These are phyloP conservation scores for Prosopocoilus inquinatus DNA, from an alignment of 2,888 invertebrate species.

Conservation along the genomic window DNA sequence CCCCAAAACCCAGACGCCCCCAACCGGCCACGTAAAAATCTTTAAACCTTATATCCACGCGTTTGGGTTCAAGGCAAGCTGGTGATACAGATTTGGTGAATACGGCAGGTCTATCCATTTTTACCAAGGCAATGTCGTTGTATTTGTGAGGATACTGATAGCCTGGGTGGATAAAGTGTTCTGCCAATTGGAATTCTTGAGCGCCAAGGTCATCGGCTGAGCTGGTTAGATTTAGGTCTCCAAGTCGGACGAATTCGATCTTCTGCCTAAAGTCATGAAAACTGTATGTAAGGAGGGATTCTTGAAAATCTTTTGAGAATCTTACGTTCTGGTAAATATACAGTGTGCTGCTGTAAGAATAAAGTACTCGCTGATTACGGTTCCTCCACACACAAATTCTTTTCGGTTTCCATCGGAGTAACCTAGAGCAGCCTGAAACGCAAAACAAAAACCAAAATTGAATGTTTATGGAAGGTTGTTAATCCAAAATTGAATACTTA, in stretches of 20 bases:
- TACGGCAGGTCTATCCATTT: conserved; percentile 43
- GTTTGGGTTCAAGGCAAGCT: conserved; percentile 46
- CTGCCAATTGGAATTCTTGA: conserved; percentile 33
- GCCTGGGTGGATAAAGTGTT: conserved; percentile 47
- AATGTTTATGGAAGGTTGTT: neutral
- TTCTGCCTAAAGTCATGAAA: neutral
- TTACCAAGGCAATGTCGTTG: conserved; percentile 55
- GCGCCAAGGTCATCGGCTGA: neutral
- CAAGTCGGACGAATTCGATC: conserved; percentile 20
- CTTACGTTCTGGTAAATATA: conserved; percentile 33
- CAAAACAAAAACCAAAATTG: neutral
- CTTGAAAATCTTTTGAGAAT: too few relatives aligned
- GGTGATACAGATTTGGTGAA: conserved; percentile 50
- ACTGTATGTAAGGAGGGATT: too few relatives aligned
- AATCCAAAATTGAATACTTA: neutral
- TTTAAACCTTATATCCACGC: neutral
- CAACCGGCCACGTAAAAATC: conserved; percentile 51
- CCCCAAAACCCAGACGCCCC: conserved; percentile 44
- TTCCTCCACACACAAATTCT: conserved; percentile 63
- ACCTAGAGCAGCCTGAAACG: conserved; percentile 39
- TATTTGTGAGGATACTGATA: conserved; percentile 49
- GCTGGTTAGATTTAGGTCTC: neutral
- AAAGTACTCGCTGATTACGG: conserved; percentile 61
- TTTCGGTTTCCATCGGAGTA: conserved; percentile 39
- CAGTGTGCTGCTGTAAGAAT: conserved; percentile 72